Evolutionary conservation across 2,888 invertebrate species (phyloP).

Genomic region (Chrysopilus asiliformis): DNA sequence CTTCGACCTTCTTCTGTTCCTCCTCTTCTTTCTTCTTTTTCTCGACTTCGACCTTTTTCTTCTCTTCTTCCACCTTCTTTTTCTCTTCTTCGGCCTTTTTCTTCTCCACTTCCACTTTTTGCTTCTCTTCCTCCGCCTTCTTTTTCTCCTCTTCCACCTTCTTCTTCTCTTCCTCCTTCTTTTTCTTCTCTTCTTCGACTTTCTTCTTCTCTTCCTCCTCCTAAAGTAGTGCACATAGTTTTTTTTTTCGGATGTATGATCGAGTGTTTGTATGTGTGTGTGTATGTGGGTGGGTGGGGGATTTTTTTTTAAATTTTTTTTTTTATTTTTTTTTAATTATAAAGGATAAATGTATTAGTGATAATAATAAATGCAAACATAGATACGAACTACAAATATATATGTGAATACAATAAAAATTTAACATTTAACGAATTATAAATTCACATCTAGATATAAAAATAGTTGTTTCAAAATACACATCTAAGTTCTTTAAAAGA

Average conservation of each 20-base stretch:
- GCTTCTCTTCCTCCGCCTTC: slow-evolving; percentile 12
- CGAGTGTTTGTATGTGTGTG: neutral
- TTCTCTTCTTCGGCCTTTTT: slow-evolving; percentile 23
- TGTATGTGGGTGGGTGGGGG: neutral
- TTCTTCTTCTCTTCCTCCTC: slow-evolving; percentile 33
- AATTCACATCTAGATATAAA: no score
- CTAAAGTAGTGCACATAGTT: slow-evolving; percentile 30
- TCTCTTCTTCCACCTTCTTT: slow-evolving; percentile 37
- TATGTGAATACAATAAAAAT: no score
- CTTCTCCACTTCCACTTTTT: slow-evolving; percentile 11
- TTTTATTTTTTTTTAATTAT: slow-evolving; percentile 10
- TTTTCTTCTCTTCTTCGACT: slow-evolving; percentile 38
- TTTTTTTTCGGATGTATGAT: slow-evolving; percentile 14
- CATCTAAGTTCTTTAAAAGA: no score
- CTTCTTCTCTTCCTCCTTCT: slow-evolving; percentile 21
- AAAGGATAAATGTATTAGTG: neutral
- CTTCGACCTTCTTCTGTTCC: slow-evolving; percentile 24
- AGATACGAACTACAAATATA: no score
- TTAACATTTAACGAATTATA: no score
- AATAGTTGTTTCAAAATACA: no score
- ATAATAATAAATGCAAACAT: no score
- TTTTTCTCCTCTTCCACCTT: slow-evolving; percentile 16
- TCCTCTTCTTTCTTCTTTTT: slow-evolving; percentile 18
- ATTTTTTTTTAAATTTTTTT: neutral
- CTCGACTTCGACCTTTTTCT: slow-evolving; percentile 33